These are phyloP conservation scores for Homarus americanus DNA, from an alignment of 1,140 invertebrate species.

Conservation along the genomic window DNA sequence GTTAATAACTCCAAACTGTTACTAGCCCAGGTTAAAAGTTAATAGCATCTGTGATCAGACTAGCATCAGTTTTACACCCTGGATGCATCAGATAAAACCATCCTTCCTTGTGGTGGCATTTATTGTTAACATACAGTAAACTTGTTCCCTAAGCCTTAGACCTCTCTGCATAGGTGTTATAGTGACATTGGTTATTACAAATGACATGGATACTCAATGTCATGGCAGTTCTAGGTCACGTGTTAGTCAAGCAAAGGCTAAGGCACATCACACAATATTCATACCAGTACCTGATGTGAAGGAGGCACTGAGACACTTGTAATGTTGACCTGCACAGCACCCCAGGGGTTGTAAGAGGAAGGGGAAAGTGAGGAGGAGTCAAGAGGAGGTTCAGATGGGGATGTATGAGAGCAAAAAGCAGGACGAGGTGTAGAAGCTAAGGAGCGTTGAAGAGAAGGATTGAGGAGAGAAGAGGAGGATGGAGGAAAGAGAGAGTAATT, in stretches of 20 bases:
- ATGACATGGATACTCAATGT: background rate
- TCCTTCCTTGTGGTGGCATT: background rate
- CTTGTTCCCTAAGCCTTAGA: background rate
- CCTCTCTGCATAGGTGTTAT: too few species aligned
- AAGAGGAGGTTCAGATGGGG: background rate
- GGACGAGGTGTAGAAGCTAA: constrained; percentile 34
- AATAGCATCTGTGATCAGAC: too few species aligned
- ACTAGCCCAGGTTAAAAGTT: too few species aligned
- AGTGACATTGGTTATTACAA: background rate
- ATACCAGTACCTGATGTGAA: constrained; percentile 12
- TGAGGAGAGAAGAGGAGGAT: background rate
- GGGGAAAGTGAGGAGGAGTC: constrained; percentile 23
- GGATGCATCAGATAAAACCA: background rate
- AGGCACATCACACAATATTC: background rate
- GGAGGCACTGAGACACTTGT: constrained; percentile 38
- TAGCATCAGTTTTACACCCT: too few species aligned
- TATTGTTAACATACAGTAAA: background rate
- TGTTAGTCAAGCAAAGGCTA: background rate
- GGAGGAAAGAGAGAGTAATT: constrained; percentile 21
- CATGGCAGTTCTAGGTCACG: background rate
- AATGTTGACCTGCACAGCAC: constrained; percentile 63
- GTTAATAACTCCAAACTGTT: too few species aligned
- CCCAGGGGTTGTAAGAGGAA: constrained; percentile 60
- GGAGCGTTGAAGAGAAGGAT: constrained; percentile 75
- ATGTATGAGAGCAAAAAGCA: constrained; percentile 50